These are phyloP conservation scores for Cryptoleucopteryx plumbea DNA, from an alignment of 2,113 vertebrate genomes.

Conservation along the genomic window DNA sequence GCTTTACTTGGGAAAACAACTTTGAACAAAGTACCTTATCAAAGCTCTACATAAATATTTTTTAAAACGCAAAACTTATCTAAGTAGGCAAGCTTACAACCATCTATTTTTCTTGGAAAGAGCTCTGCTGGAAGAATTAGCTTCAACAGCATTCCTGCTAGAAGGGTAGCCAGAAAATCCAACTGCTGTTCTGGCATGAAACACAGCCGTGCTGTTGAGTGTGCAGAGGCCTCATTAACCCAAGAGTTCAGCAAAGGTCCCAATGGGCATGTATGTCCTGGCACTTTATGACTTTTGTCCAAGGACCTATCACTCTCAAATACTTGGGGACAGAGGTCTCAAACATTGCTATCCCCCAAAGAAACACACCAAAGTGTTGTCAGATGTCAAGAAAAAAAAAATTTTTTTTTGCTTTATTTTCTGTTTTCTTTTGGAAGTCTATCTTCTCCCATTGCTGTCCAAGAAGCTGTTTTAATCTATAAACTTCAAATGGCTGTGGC, in stretches of 20 bases:
- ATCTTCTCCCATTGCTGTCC: not conserved
- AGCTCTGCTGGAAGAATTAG: not conserved
- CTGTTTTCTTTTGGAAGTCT: not conserved
- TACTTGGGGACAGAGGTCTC: not conserved
- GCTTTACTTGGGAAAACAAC: not conserved
- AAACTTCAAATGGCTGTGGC: not conserved
- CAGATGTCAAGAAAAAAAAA: not conserved
- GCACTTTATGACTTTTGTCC: not conserved
- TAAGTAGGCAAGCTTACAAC: not conserved
- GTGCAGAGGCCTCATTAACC: accelerated
- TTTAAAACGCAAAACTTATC: not conserved
- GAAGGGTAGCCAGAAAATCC: not conserved
- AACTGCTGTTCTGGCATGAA: not conserved
- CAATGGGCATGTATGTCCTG: not conserved
- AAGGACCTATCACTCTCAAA: not conserved
- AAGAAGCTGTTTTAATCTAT: not conserved
- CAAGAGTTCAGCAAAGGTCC: not conserved
- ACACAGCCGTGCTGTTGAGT: accelerated
- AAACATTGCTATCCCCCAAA: not conserved
- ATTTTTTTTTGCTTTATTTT: not conserved
- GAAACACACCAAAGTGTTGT: not conserved
- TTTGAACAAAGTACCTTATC: not conserved
- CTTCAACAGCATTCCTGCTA: not conserved
- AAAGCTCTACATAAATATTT: not conserved
- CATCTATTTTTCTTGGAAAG: not conserved